Evolutionary conservation across 2,888 invertebrate species (phyloP).

Genomic region (Cotesia congregata): DNA sequence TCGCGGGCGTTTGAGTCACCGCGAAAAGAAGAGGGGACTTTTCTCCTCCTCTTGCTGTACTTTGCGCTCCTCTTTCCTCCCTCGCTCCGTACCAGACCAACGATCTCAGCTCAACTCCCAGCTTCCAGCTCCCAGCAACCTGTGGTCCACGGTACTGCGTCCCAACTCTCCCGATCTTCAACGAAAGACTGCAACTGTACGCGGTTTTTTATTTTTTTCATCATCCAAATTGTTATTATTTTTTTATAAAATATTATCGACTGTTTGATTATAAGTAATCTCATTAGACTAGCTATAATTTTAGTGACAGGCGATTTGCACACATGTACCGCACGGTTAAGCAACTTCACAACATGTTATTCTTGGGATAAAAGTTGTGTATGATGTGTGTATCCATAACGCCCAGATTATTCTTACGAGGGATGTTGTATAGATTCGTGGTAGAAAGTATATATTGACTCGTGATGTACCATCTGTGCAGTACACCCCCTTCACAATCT

Average conservation of each 20-base stretch:
- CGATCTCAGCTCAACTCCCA: conserved; percentile 47
- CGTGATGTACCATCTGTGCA: conserved; percentile 66
- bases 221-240: no score
- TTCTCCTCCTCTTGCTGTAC: conserved; percentile 41
- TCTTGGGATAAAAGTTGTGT: not conserved
- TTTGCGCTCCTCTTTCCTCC: conserved; percentile 45
- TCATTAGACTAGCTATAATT: not conserved
- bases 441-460: conserved; percentile 65
- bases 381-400: conserved; percentile 22
- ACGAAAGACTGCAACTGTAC: no score
- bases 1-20: conserved; percentile 69
- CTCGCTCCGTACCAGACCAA: conserved; percentile 38
- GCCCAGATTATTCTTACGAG: conserved; percentile 39
- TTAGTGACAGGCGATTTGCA: not conserved
- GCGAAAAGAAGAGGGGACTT: conserved; percentile 49
- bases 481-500: conserved; percentile 14
- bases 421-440: conserved; percentile 46
- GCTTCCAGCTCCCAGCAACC: conserved; percentile 37
- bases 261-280: not conserved
- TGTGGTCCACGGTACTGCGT: conserved; percentile 58
- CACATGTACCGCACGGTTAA: not conserved
- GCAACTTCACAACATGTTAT: not conserved
- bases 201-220: no score
- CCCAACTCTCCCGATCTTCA: not conserved
- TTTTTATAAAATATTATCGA: no score